Evolutionary conservation across 2,113 vertebrate species (phyloP).

Genomic region (Colaptes auratus): DNA sequence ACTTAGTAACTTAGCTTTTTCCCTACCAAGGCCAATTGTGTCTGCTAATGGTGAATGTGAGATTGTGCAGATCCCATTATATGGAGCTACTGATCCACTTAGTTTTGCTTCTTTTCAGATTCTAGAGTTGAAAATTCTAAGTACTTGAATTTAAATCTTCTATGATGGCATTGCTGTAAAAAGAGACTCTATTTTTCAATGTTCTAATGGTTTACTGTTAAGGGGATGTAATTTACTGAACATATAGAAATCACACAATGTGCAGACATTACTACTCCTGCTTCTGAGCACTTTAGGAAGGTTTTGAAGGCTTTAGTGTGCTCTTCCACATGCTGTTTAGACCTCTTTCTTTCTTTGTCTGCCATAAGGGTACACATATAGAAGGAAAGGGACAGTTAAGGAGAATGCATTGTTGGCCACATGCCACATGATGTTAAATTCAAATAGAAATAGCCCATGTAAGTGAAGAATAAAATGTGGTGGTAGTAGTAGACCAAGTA

Average conservation of each 20-base stretch:
- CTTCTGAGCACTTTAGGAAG: neutral
- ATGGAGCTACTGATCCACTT: neutral
- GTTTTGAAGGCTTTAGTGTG: neutral
- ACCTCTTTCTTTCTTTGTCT: neutral
- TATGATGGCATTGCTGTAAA: neutral
- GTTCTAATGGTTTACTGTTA: neutral
- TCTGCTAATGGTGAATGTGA: neutral
- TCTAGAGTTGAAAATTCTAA: neutral
- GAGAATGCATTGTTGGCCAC: neutral
- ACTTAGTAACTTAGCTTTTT: neutral
- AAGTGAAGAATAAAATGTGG: neutral
- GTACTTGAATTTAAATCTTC: neutral
- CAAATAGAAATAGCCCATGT: neutral
- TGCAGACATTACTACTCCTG: neutral
- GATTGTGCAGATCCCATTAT: neutral
- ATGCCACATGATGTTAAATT: neutral
- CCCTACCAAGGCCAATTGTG: neutral
- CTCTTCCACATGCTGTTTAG: neutral
- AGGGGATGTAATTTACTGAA: neutral
- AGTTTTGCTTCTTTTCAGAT: neutral
- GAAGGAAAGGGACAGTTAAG: neutral
- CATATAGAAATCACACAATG: accelerated
- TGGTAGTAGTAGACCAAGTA: neutral
- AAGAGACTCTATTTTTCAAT: no score
- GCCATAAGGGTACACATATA: neutral